Base-by-base conservation (phyloP, 1,140 invertebrate species). In the Drosophila elegans region DNA sequence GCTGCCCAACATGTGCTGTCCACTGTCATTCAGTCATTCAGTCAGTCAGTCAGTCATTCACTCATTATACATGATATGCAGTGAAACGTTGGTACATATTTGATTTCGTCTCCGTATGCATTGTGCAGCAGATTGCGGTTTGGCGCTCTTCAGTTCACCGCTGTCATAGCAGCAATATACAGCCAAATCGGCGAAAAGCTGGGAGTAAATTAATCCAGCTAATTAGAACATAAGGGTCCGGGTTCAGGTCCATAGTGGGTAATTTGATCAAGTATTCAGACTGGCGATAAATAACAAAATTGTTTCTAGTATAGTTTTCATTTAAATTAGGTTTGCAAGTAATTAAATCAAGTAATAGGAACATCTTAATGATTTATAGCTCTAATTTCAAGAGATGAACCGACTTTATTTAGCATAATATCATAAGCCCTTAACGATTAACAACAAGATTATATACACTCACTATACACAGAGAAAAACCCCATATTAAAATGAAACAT, bases 161-260 rank as follows among this genome's bases (percentile, higher is more conserved):
- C 25, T 46, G 55, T 46, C 61, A 54, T 80, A 12, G 34, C 55
- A 53, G 54, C 53, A 7, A 42, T 34, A 34, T 25, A 9, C 10
- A 10, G 46, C 44, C 73, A 78, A 62, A 74, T 45, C 64, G 52
- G 41, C n/a, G 57, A 45, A 53, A 72, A 71, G 57, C 61, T 39
- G 62, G 21, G 48, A 57, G 73, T 66, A 74, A 85, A 78, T 84
- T 85, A 80, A 85, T 85, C 55, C 55, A 52, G 63, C 55, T 80
- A 84, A 85, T 85, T 85, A 61, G 57, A 13, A 49, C 12, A 49
- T 25, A 34, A 13, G 29, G 39, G 21, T 38, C n/a, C 36, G 29
- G 39, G 21, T 38, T 11, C 36, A 21, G 16, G 16, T 21, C 16
- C 16, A 34, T 44, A 11, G 12, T 16, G 12, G 6, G 3, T 51